Base-by-base conservation (phyloP, 53 echinoderm and acorn worm genomes). In the Echinometra lucunter region DNA sequence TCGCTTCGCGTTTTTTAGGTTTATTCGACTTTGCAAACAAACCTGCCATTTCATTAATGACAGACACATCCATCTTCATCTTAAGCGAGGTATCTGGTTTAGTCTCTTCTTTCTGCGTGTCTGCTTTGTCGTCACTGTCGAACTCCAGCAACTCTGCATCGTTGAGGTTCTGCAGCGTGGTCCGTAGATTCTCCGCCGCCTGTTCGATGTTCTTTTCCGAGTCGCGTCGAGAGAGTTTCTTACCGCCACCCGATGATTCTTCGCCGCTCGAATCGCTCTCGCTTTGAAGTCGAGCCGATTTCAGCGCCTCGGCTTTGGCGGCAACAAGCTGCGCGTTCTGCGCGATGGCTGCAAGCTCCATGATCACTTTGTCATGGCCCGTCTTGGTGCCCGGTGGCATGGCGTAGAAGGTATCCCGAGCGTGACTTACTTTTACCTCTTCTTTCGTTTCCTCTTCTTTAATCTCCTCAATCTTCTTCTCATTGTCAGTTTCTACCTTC, bases 151-250 rank as follows among this genome's bases (percentile, higher is more conserved):
- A 42, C 35, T 92, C 92, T 30, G 92, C 92, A 32, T 92, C 92
- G 92, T 74, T 92, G 3, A 92, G 92, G 74, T 92, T 92, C 44
- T 92, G 10, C 15, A 92, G 74, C 35, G 92, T 92, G 45, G 92
- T 70, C 13, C 92, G 28, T 44, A 92, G 92, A 38, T 72, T 92
- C 58, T 93, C 80, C 1, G 78, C 93, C 6, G 93, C 93, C 93
- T 93, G 78, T 37, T 93, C 80, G 58, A 80, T 93, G 93, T 80
- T 93, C 93, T 80, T 93, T 78, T 75, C 93, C 16, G 93, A 93
- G 81, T 93, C 93, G 1, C 93, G 93, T 55, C 93, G 49, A 19
- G 81, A 75, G 16, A 75, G 81, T 12, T 81, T 55, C n/a, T 38
- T 32, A 30, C 44, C 27, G 6, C 49, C 28, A 23, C n/a, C 53